These are phyloP conservation scores for Volucella bombylans DNA, from an alignment of 2,888 invertebrate species.

Conservation along the genomic window DNA sequence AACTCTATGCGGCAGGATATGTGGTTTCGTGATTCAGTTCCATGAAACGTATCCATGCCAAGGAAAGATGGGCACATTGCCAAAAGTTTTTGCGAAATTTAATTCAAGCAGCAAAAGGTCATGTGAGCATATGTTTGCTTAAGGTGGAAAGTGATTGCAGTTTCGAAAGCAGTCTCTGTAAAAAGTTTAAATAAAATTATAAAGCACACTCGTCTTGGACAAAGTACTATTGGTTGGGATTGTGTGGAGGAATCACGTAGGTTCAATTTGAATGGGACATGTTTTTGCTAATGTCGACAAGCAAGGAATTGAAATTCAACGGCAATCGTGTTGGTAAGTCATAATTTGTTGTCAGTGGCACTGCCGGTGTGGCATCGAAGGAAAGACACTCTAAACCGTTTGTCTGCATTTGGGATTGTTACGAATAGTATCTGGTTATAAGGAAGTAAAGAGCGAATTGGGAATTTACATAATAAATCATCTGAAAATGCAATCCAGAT, in stretches of 20 bases:
- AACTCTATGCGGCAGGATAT: conserved; percentile 28
- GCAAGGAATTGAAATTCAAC: conserved; percentile 57
- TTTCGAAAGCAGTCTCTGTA: conserved; percentile 12
- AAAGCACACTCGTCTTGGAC: conserved; percentile 20
- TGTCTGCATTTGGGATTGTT: background rate
- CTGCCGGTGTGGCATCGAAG: background rate
- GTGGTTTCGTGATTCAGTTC: background rate
- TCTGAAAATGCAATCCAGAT: too few relatives aligned
- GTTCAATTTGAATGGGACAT: conserved; percentile 34
- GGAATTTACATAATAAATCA: too few relatives aligned
- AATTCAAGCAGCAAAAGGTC: conserved; percentile 60
- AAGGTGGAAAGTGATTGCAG: conserved; percentile 6
- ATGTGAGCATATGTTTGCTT: conserved; percentile 44
- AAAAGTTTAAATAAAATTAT: conserved; percentile 3
- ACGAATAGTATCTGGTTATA: too few relatives aligned
- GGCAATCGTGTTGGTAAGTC: conserved; percentile 28
- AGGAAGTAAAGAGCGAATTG: too few relatives aligned
- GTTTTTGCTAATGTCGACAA: conserved; percentile 30
- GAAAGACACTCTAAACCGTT: too few relatives aligned
- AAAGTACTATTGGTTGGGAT: background rate
- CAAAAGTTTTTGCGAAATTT: conserved; percentile 56
- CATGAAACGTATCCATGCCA: conserved; percentile 5
- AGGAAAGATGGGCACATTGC: conserved; percentile 52
- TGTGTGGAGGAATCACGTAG: conserved; percentile 40
- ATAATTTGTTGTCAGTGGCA: conserved; percentile 36